Percentiles rank a stretch among this genome's conserved stretches.
These are phyloP conservation scores for Thecophora atra DNA, from an alignment of 2,888 invertebrate genomes.

Conservation along the genomic window DNA sequence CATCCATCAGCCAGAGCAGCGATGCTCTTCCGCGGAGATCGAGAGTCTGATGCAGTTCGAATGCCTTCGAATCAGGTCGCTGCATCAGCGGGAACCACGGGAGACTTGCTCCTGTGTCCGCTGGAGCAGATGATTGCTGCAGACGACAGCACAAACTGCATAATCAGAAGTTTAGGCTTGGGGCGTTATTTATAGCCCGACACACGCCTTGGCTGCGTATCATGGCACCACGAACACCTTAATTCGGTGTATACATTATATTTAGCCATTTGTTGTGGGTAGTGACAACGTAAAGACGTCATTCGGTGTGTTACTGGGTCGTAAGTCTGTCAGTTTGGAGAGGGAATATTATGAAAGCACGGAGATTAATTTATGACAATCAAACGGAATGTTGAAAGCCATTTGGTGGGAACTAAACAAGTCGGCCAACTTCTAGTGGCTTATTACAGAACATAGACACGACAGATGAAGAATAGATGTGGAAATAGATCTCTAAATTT, in stretches of 20 bases:
- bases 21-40: neutral
- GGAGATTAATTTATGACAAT: constrained; percentile 30
- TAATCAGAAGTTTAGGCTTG: constrained; percentile 5
- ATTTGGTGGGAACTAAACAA: neutral
- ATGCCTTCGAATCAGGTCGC: neutral
- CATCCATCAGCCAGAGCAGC: constrained; percentile 44
- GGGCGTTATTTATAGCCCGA: constrained; percentile 20
- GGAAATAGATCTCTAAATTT: too few species aligned
- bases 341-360: constrained; percentile 23
- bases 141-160: neutral
- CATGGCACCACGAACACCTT: constrained; percentile 30
- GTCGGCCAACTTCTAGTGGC: too few species aligned
- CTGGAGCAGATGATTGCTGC: constrained; percentile 37
- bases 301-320: constrained; percentile 57
- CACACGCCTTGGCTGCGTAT: constrained; percentile 9
- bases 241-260: constrained; percentile 59
- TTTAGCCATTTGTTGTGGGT: constrained; percentile 49
- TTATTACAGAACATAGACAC: too few species aligned
- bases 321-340: constrained; percentile 55
- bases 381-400: neutral
- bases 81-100: neutral
- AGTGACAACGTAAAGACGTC: constrained; percentile 57
- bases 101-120: neutral
- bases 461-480: too few species aligned
- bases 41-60: neutral